Base-by-base conservation (phyloP, 2,797 vertebrate genomes). In the Bradypus variegatus region DNA sequence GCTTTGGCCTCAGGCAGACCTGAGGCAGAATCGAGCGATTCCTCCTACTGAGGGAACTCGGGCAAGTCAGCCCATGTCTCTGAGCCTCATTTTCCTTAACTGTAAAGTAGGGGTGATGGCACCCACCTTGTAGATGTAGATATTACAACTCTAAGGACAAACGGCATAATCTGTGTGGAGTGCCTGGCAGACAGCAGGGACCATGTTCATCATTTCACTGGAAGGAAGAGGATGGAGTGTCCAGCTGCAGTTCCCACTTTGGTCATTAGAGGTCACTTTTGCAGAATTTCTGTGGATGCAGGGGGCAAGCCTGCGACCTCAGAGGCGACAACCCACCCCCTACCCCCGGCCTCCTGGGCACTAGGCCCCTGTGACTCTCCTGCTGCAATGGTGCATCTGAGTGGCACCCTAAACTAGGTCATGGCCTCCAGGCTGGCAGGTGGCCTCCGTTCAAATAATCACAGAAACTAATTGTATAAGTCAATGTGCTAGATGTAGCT, bases 231-330 rank as follows among this genome's bases (percentile, higher is more conserved):
- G 13, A 18, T 33, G 29, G 6, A 69, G 48, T 15, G 4, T n/a
- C 33, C 55, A 60, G 0, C 60, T 83, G 72, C 82, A 90, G 53
- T 95, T 90, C 64, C 48, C 62, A 13, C 2, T 65, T 80, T 53
- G 27, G 67, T 29, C 72, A 85, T 8, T 45, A 96, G 95, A 93
- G 91, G 90, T 29, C 92, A 12, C 84, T 50, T 18, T 38, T 93
- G 72, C 13, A 10, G 78, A 69, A 78, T 45, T 83, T 88, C 82
- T 91, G 45, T 9, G 38, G 15, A 9, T 6, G 65, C 29, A 12
- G 50, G 21, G 27, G 12, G 10, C 0, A 7, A 0, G 3, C 48
- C 58, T 81, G 15, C 4, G 5, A 27, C 36, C 25, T 50, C 15
- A 4, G 69, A 78, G 69, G 38, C 72, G 13, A 50, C 23, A 12